phyloP scores from a whole-genome alignment of 1,140 invertebrate species.

The Eumaeus atala region DNA sequence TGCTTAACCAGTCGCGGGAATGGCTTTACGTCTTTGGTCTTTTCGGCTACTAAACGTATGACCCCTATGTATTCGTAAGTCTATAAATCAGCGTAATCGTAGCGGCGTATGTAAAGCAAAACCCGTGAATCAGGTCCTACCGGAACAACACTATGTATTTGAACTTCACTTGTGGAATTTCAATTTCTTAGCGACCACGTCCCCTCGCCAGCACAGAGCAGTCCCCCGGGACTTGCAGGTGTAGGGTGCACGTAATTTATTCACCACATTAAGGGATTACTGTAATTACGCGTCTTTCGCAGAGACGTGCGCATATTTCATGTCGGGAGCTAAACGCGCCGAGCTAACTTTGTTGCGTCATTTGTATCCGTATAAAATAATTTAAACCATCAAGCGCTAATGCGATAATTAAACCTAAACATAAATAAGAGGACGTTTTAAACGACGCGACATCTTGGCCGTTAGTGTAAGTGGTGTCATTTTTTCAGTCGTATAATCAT shows the following conservation, averaged over 20 bases:
- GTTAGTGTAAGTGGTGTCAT: neutral
- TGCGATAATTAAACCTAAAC: slow-evolving; percentile 7
- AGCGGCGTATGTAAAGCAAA: no score
- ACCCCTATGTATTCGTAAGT: no score
- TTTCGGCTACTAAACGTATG: no score
- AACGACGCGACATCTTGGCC: neutral
- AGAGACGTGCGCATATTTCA: slow-evolving; percentile 27
- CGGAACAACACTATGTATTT: no score
- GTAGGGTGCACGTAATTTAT: slow-evolving; percentile 33
- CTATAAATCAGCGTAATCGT: no score
- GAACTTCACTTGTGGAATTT: neutral
- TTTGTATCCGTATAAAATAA: slow-evolving; percentile 24
- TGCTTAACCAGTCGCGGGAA: no score
- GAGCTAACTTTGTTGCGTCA: slow-evolving; percentile 13
- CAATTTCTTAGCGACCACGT: neutral
- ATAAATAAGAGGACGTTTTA: slow-evolving; percentile 8
- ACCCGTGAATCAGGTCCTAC: no score
- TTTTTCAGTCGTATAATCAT: no score
- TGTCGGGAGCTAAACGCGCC: slow-evolving; percentile 20
- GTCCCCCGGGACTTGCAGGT: neutral
- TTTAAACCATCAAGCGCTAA: slow-evolving; percentile 14
- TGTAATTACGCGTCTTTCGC: slow-evolving; percentile 32
- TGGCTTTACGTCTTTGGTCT: no score
- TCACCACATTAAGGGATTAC: slow-evolving; percentile 34
- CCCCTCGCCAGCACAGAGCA: neutral